A percentile compares a stretch with the other conserved stretches of the same genome.
Evolutionary conservation across 2,797 vertebrate genomes (phyloP).

Genomic region (Masticophis lateralis): DNA sequence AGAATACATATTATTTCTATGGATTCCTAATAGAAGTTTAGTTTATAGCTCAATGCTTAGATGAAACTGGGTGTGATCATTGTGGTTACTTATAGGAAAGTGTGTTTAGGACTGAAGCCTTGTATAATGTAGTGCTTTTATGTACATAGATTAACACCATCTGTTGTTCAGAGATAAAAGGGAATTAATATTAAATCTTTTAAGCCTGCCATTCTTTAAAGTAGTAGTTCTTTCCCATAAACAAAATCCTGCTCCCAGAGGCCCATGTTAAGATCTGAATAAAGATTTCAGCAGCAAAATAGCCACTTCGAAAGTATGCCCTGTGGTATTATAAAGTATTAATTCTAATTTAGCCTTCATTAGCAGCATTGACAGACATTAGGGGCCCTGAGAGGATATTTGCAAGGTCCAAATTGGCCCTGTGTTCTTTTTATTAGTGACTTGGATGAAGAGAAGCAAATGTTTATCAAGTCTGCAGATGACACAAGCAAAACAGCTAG

Average conservation of each 20-base stretch:
- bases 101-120: not conserved
- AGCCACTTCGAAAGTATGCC: not conserved
- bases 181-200: constrained; percentile 41
- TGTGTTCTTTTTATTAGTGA: not conserved
- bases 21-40: constrained; percentile 34
- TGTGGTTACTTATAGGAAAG: not conserved
- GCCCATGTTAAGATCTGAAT: not conserved
- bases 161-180: constrained; percentile 63
- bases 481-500: not conserved
- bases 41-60: constrained; percentile 11
- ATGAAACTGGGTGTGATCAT: not conserved
- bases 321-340: not conserved
- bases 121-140: constrained; percentile 45
- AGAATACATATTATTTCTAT: not conserved
- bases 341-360: not conserved
- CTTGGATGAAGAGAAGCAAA: not conserved
- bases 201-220: constrained; percentile 41
- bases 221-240: constrained; percentile 10
- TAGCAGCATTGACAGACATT: not conserved
- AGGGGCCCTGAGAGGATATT: not conserved
- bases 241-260: constrained; percentile 11
- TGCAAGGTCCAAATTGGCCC: not conserved
- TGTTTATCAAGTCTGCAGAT: not conserved
- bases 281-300: not conserved
- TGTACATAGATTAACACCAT: constrained; percentile 63